Base-by-base conservation (phyloP, 92 coral and sea anemone species). In the Desmophyllum pertusum region DNA sequence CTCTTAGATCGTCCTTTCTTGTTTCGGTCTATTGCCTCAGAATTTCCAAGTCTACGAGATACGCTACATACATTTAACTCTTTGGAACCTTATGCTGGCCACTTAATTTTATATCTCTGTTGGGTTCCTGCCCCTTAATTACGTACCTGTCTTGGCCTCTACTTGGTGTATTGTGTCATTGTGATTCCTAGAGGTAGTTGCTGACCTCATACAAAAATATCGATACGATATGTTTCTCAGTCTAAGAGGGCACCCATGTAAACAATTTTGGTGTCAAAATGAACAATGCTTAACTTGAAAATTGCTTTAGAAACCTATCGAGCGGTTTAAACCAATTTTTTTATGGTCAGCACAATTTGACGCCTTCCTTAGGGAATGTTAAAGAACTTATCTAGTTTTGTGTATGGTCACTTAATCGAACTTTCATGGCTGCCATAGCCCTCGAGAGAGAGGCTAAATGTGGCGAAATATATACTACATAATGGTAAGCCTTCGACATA, bases 181-280 rank as follows among this genome's bases (percentile, higher is more conserved):
- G n/a, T n/a, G n/a, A n/a, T n/a, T n/a, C n/a, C n/a, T n/a, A n/a
- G n/a, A n/a, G n/a, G n/a, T n/a, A n/a, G n/a, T n/a, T n/a, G n/a
- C n/a, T n/a, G n/a, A n/a, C n/a, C n/a, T 5, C 21, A 43, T 77
- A 77, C 81, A 38, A 78, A 50, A 36, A 57, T 78, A 78, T 78
- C 82, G 82, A 78, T 78, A 78, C 82, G 82, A 78, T 78, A 78
- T 18, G 8, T 31, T 48, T 48, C 15, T 75, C 33, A 5, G 31
- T 41, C n/a, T 13, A 10, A 10, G 5, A 19, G 45, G 3, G 27
- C 29, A 53, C 29, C 61, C 4, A 53, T 18, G 30, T 23, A 6
- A 23, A 19, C 29, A 55, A 8, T 21, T 23, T 4, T 9, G 29
- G 63, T 55, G 4, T 17, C 63, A 23, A n/a, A 5, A 55, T 55